Evolutionary conservation across 53 echinoderm and acorn worm species (phyloP), one percentile per base, ranked within the genome.

Genomic region (Crossaster papposus): DNA sequence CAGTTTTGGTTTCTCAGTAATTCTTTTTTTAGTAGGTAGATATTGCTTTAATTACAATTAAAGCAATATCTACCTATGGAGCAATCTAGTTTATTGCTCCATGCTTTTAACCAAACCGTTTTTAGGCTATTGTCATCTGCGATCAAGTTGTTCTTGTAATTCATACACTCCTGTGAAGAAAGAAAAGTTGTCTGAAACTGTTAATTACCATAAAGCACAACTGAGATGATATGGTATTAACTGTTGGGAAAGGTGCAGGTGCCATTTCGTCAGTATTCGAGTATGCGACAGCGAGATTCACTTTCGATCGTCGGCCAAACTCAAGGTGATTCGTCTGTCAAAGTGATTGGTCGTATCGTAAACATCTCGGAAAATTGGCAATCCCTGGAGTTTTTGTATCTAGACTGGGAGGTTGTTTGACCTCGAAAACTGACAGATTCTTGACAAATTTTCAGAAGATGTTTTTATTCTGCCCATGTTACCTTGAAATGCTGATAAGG

Each of bases 261-360:
- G 68, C 22, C 1, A 23, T 68, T 68, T 68, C 68, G 22, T 68
- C 68, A 68, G 26, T 11, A 33, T 5, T 36, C 31, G 75, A 36
- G 75, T 36, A 74, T 74, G 75, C 33, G 33, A 74, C 15, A 74
- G 75, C 33, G 33, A 74, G 33, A 74, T 74, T 28, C 34, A 51
- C n/a, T 78, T 78, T 78, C 78, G 78, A 51, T 78, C 22, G 51
- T 4, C 26, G 51, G 78, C n/a, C n/a, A n/a, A n/a, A n/a, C n/a
- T 78, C 78, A 78, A 78, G 78, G 78, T 50, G 78, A 51, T 32
- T 32, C 74, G 17, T 78, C 78, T 78, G 78, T 28, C 50, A 14
- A 78, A 78, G 50, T 10, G 23, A 51, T 78, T 50, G 0, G 51
- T n/a, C 20, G 51, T 78, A 78, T n/a, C 20, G 51, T 78, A 78